A percentile compares a stretch with the other conserved stretches of the same genome.
These are phyloP conservation scores for Philaethria dido DNA, from an alignment of 2,888 invertebrate species.

Conservation along the genomic window DNA sequence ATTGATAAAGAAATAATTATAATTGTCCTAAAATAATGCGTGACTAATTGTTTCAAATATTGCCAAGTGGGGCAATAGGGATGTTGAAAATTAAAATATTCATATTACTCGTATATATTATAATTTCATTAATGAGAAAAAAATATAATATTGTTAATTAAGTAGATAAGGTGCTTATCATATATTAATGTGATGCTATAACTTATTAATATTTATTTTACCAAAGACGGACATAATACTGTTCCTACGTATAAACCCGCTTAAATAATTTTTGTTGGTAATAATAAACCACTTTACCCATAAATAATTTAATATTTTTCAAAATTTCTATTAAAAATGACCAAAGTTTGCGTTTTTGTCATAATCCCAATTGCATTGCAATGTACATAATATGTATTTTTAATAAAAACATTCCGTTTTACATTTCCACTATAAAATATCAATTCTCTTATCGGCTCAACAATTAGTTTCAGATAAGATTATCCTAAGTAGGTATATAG, in stretches of 20 bases:
- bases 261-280: no score
- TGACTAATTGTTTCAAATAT: conserved; percentile 40
- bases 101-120: no score
- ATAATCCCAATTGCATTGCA: background rate
- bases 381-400: background rate
- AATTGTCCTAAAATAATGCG: conserved; percentile 29
- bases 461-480: conserved; percentile 24
- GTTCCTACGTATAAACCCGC: no score
- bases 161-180: background rate
- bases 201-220: background rate
- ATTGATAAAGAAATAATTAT: conserved; percentile 53
- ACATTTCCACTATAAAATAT: conserved; percentile 15
- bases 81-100: conserved; percentile 34
- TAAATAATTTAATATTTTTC: no score
- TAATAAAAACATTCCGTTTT: background rate
- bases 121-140: background rate
- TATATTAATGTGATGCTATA: background rate
- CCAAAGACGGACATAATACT: background rate
- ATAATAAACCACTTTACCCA: no score
- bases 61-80: conserved; percentile 51
- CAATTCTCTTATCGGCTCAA: conserved; percentile 26
- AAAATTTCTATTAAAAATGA: no score
- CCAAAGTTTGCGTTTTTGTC: background rate
- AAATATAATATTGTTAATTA: background rate
- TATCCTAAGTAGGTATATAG: conserved; percentile 19